phyloP scores from a whole-genome alignment of 2,113 vertebrate genomes.

The Nansenia antarctica region DNA sequence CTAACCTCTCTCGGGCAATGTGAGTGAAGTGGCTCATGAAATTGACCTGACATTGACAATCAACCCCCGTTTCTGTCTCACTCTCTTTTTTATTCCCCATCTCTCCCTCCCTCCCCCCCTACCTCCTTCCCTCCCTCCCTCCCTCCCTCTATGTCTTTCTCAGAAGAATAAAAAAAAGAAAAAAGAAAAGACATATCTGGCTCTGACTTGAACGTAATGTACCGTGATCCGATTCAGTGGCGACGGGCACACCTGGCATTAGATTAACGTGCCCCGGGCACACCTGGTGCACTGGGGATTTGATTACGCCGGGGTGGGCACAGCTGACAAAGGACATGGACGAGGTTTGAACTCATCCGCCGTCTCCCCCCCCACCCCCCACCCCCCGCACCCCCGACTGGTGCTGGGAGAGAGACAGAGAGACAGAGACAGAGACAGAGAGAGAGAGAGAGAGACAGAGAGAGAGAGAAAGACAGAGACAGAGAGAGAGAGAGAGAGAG shows the following conservation, averaged over 20 bases:
- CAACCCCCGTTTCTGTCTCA: background rate
- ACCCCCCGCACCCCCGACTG: too few species aligned
- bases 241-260: background rate
- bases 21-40: constrained; percentile 35
- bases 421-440: background rate
- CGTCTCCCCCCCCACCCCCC: too few species aligned
- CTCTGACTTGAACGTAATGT: constrained; percentile 2
- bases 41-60: constrained; percentile 43
- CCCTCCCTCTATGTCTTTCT: background rate
- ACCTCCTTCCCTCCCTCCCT: background rate
- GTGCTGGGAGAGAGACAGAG: background rate
- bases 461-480: background rate
- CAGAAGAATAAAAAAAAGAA: too few species aligned
- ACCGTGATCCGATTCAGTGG: background rate
- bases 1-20: constrained; percentile 28
- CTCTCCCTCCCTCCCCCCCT: background rate
- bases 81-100: background rate
- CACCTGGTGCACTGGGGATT: background rate
- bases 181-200: background rate
- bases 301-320: background rate
- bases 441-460: background rate
- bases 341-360: too few species aligned
- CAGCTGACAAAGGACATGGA: too few species aligned
- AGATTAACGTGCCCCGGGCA: background rate
- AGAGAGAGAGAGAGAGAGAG: background rate